phyloP scores from a whole-genome alignment of 2,113 vertebrate species.

The Panurus biarmicus region DNA sequence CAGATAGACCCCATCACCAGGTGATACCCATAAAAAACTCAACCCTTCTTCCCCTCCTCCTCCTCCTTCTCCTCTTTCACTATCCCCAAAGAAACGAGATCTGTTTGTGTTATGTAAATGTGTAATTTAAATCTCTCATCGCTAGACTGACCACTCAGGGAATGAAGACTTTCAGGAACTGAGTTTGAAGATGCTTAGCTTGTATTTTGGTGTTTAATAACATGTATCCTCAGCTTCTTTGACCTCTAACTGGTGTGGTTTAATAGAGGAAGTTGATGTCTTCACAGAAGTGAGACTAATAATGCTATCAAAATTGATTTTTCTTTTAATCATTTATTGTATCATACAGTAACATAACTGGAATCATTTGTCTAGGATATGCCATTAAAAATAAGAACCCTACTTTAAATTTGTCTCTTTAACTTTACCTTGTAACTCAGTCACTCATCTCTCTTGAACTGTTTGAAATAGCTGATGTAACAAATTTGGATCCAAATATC shows the following conservation, averaged over 20 bases:
- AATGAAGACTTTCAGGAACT: neutral
- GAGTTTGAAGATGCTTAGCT: neutral
- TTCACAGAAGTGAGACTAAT: neutral
- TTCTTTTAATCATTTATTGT: neutral
- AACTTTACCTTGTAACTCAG: neutral
- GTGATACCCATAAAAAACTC: neutral
- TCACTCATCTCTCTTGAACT: neutral
- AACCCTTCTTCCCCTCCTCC: neutral
- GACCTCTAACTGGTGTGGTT: neutral
- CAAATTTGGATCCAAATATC: neutral
- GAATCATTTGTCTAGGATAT: neutral
- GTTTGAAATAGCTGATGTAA: neutral
- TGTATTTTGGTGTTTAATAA: neutral
- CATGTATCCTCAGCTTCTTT: neutral
- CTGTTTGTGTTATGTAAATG: neutral
- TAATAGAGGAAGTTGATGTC: neutral
- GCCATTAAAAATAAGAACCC: neutral
- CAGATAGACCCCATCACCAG: neutral
- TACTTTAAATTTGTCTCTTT: neutral
- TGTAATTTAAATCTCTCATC: neutral
- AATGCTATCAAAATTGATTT: neutral
- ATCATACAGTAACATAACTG: neutral
- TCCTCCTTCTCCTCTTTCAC: neutral
- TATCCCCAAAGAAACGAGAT: neutral
- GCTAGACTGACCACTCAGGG: neutral